These are phyloP conservation scores for Campoplex capitator DNA, from an alignment of 2,888 invertebrate genomes.

Conservation along the genomic window DNA sequence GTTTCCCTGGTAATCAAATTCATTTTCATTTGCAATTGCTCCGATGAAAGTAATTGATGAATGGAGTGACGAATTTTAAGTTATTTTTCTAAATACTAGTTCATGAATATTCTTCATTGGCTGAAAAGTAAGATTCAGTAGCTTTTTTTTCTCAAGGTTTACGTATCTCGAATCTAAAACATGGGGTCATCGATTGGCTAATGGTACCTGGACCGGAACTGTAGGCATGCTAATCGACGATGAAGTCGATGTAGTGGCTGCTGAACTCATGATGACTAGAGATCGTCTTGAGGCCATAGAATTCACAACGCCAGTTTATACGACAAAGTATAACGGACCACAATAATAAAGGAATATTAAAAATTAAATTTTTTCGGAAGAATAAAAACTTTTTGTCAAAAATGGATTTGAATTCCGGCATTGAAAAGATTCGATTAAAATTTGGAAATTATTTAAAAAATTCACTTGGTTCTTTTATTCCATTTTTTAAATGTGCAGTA, in stretches of 20 bases:
- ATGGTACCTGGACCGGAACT: slow-evolving; percentile 81
- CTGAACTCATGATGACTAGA: slow-evolving; percentile 80
- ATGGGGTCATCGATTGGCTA: slow-evolving; percentile 76
- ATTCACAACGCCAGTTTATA: slow-evolving; percentile 81
- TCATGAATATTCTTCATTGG: neutral
- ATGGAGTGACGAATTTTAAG: neutral
- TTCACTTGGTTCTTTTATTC: neutral
- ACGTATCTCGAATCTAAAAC: slow-evolving; percentile 70
- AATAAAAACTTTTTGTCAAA: neutral
- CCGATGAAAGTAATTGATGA: neutral
- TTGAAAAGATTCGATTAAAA: neutral
- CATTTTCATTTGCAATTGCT: neutral
- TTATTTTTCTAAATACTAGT: neutral
- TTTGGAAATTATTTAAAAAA: slow-evolving; percentile 15
- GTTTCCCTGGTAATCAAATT: neutral
- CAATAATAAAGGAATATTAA: neutral
- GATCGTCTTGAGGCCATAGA: slow-evolving; percentile 78
- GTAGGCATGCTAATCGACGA: slow-evolving; percentile 76
- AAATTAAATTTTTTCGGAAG: neutral
- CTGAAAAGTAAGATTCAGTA: neutral
- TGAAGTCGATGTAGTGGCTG: slow-evolving; percentile 79
- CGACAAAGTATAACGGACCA: slow-evolving; percentile 76
- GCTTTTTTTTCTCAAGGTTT: slow-evolving; percentile 64
- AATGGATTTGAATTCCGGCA: neutral
- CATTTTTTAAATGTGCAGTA: neutral